Conservation (phyloP, 2,113 vertebrate species). For the Planiliza haematocheilus region DNA sequence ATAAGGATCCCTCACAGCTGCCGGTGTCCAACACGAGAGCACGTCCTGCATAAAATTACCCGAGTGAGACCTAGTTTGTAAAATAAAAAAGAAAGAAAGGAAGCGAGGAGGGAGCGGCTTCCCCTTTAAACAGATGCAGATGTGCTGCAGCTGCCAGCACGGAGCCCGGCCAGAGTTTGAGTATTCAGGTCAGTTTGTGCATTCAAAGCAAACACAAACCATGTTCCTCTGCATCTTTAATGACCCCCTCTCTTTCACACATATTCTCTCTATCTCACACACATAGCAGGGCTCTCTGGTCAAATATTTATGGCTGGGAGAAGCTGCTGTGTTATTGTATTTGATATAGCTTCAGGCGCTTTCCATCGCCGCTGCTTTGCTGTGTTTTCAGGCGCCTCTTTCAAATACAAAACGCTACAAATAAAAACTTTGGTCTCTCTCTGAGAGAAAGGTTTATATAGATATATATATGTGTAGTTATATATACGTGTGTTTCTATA, state of each 20-base stretch:
- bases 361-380: slow-evolving; percentile 37
- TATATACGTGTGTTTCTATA: too few relatives aligned
- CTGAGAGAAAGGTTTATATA: too few relatives aligned
- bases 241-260: slow-evolving; percentile 38
- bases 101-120: not conserved
- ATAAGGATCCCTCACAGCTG: not conserved
- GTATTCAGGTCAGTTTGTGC: slow-evolving; percentile 74
- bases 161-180: slow-evolving; percentile 28
- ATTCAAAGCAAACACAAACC: slow-evolving; percentile 70
- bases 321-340: slow-evolving; percentile 65
- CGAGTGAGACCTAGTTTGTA: slow-evolving; percentile 21
- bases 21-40: not conserved
- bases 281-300: slow-evolving; percentile 46
- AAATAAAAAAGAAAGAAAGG: not conserved
- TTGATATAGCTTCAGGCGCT: slow-evolving; percentile 65
- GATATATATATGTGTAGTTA: too few relatives aligned
- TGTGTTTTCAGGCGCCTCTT: slow-evolving; percentile 15
- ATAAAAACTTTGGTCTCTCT: slow-evolving; percentile 44
- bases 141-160: slow-evolving; percentile 48
- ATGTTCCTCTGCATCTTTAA: slow-evolving; percentile 73
- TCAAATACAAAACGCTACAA: slow-evolving; percentile 64
- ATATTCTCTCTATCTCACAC: slow-evolving; percentile 14
- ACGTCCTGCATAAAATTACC: slow-evolving; percentile 7
- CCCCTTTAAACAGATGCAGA: slow-evolving; percentile 58
- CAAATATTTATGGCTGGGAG: slow-evolving; percentile 71